These are phyloP conservation scores for Caenorhabditis sinica DNA, from an alignment of 2,888 invertebrate genomes.

Conservation along the genomic window DNA sequence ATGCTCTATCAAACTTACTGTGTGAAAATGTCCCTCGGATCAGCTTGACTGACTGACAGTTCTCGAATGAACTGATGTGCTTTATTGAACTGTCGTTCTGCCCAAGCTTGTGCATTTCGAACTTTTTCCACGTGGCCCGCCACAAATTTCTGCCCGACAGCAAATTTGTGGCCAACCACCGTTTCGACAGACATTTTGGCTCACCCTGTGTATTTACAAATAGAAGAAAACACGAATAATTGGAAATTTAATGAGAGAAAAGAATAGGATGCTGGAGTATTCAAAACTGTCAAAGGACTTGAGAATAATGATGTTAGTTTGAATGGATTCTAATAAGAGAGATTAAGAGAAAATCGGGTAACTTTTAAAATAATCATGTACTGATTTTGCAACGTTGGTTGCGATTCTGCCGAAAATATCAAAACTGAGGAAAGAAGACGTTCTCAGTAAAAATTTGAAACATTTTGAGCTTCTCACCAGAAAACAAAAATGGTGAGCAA, in stretches of 20 bases:
- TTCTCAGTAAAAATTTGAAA: neutral
- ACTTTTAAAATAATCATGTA: no score
- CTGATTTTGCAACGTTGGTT: no score
- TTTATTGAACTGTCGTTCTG: constrained; percentile 78
- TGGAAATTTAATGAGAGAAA: neutral
- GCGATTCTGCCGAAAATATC: no score
- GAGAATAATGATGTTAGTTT: no score
- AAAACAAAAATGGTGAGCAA: neutral
- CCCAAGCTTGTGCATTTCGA: constrained; percentile 77
- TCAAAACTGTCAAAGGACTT: no score
- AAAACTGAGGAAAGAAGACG: no score
- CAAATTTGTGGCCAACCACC: constrained; percentile 58
- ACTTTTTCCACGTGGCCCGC: constrained; percentile 69
- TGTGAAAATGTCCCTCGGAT: constrained; percentile 65
- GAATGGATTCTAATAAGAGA: neutral
- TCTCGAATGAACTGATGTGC: constrained; percentile 81
- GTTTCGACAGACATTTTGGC: constrained; percentile 63
- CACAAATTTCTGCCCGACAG: constrained; percentile 65
- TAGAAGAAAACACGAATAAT: neutral
- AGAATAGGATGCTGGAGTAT: no score
- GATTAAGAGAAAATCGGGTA: neutral
- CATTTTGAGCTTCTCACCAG: neutral
- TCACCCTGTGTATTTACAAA: constrained; percentile 11
- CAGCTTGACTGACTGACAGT: constrained; percentile 71
- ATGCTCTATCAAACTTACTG: constrained; percentile 70